Evolutionary conservation across 2,797 vertebrate species (phyloP).

Genomic region (Chiroxiphia lanceolata): DNA sequence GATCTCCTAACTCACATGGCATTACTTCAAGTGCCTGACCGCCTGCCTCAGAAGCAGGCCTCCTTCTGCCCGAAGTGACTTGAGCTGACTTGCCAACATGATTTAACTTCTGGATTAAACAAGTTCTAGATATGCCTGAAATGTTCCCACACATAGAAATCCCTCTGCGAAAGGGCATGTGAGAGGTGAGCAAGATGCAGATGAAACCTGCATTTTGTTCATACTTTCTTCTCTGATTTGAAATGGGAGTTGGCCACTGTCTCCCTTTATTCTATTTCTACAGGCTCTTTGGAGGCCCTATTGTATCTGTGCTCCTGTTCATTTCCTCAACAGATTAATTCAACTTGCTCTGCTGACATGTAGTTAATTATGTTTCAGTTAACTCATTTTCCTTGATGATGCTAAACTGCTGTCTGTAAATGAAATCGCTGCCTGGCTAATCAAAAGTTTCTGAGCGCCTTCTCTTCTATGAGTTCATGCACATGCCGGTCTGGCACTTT

Average conservation of each 20-base stretch:
- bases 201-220: neutral
- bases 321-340: conserved; percentile 36
- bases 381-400: conserved; percentile 47
- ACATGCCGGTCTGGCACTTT: neutral
- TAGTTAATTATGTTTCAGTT: conserved; percentile 38
- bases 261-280: neutral
- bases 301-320: neutral
- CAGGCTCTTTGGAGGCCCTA: neutral
- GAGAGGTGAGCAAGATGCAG: conserved; percentile 26
- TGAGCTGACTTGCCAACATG: conserved; percentile 4
- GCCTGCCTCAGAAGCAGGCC: conserved; percentile 5
- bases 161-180: conserved; percentile 20
- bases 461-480: neutral
- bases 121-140: conserved; percentile 30
- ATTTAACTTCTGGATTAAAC: conserved; percentile 53
- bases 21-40: neutral
- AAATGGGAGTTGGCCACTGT: neutral
- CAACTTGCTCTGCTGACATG: conserved; percentile 27
- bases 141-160: neutral
- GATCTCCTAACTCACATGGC: neutral
- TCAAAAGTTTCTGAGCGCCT: conserved; percentile 7
- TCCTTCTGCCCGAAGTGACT: conserved; percentile 2
- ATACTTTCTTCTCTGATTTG: conserved; percentile 15
- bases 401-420: conserved; percentile 38
- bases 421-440: conserved; percentile 21